Conservation (phyloP, 2,113 vertebrate genomes). For the Phrynocephalus versicolor region DNA sequence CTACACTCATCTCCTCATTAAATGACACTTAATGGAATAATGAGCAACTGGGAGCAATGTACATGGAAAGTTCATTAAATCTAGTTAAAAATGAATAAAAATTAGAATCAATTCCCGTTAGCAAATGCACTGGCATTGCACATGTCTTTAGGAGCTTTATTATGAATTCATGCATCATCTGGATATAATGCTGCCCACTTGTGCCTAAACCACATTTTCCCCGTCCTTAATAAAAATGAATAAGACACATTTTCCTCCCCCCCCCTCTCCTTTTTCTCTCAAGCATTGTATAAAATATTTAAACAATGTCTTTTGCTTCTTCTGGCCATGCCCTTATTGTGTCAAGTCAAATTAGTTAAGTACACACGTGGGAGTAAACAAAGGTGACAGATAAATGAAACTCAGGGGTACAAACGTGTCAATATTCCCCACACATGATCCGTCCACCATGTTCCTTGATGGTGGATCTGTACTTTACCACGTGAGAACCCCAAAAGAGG, state of each 20-base stretch:
- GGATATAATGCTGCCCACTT: slow-evolving; percentile 55
- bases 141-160: slow-evolving; percentile 68
- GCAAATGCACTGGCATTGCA: slow-evolving; percentile 53
- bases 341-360: slow-evolving; percentile 78
- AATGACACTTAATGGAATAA: slow-evolving; percentile 71
- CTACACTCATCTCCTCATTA: slow-evolving; percentile 58
- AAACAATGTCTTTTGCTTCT: slow-evolving; percentile 71
- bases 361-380: slow-evolving; percentile 74
- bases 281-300: slow-evolving; percentile 78
- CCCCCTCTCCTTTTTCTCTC: not conserved
- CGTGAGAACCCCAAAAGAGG: slow-evolving; percentile 41
- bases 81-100: slow-evolving; percentile 81
- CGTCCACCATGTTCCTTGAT: slow-evolving; percentile 33
- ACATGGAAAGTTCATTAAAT: slow-evolving; percentile 79
- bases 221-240: slow-evolving; percentile 65
- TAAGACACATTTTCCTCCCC: slow-evolving; percentile 34
- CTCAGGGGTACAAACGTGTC: slow-evolving; percentile 53
- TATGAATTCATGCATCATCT: slow-evolving; percentile 67
- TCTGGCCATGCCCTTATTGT: slow-evolving; percentile 78
- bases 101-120: slow-evolving; percentile 78
- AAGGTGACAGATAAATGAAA: slow-evolving; percentile 78
- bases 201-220: slow-evolving; percentile 27
- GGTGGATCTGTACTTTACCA: not conserved
- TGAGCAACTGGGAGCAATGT: slow-evolving; percentile 63
- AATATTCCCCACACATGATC: slow-evolving; percentile 39